Conservation (phyloP, 2,797 vertebrate genomes). For the Acanthis flammea region DNA sequence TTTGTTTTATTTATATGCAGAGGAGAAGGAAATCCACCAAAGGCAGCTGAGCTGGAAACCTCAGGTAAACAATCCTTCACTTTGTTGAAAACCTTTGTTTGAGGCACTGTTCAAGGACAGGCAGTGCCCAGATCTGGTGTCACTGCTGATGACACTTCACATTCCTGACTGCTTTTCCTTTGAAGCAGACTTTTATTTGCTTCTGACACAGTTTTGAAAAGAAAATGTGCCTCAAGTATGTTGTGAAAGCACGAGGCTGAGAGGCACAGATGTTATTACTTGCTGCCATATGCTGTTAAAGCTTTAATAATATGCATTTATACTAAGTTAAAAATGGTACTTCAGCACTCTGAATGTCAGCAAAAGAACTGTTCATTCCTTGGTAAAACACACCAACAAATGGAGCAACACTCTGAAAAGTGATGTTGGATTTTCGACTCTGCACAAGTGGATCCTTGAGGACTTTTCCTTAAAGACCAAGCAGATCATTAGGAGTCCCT, state of each 20-base stretch:
- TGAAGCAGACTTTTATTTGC: not conserved
- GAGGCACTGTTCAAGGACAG: not conserved
- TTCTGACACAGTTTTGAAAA: not conserved
- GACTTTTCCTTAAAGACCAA: conserved; percentile 6
- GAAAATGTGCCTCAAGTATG: not conserved
- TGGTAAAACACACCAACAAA: not conserved
- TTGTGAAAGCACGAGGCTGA: not conserved
- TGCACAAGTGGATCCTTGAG: not conserved
- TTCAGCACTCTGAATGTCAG: not conserved
- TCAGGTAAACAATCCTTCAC: not conserved
- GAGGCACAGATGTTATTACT: conserved; percentile 15
- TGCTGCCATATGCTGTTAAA: conserved; percentile 3
- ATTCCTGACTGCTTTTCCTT: not conserved
- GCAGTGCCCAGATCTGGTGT: not conserved
- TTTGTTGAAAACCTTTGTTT: not conserved
- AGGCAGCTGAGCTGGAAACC: not conserved
- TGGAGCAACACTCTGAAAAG: not conserved
- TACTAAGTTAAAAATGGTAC: not conserved
- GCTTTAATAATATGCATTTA: conserved; percentile 21
- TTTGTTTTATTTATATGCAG: not conserved
- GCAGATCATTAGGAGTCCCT: not conserved
- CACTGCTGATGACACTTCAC: not conserved
- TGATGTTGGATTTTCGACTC: not conserved
- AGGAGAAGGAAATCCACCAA: not conserved
- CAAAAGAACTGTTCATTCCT: not conserved